Evolutionary conservation across 2,113 vertebrate genomes (phyloP).

Genomic region (Lophura nycthemera): DNA sequence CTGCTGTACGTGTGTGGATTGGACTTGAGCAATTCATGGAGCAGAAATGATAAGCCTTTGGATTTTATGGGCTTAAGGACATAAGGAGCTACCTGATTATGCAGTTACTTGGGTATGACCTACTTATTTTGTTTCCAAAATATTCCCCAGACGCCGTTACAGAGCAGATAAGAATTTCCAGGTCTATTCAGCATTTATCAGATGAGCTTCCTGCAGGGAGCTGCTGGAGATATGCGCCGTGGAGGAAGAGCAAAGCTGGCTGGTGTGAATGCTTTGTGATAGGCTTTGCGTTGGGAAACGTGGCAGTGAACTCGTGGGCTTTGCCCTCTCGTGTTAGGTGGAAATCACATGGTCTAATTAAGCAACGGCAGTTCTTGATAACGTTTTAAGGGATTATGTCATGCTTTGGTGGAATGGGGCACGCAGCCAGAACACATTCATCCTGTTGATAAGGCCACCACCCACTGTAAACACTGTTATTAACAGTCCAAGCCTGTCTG

Average conservation of each 20-base stretch:
- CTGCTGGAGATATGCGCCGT: rapidly evolving
- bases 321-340: background rate
- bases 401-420: background rate
- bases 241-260: background rate
- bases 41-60: background rate
- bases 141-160: background rate
- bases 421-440: background rate
- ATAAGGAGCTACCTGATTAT: background rate
- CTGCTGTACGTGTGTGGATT: rapidly evolving
- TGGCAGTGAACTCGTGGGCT: background rate
- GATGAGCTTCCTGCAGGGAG: slow-evolving; percentile 39
- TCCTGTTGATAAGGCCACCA: slow-evolving; percentile 29
- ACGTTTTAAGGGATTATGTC: slow-evolving; percentile 12
- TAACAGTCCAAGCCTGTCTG: background rate
- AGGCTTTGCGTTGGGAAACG: background rate
- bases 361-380: background rate
- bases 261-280: background rate
- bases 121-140: background rate
- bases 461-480: background rate
- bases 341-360: background rate
- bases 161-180: background rate
- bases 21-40: background rate
- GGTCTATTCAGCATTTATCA: background rate
- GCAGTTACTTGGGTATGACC: background rate
- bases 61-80: background rate